phyloP scores from a whole-genome alignment of 1,140 invertebrate species.

The Apis cerana region DNA sequence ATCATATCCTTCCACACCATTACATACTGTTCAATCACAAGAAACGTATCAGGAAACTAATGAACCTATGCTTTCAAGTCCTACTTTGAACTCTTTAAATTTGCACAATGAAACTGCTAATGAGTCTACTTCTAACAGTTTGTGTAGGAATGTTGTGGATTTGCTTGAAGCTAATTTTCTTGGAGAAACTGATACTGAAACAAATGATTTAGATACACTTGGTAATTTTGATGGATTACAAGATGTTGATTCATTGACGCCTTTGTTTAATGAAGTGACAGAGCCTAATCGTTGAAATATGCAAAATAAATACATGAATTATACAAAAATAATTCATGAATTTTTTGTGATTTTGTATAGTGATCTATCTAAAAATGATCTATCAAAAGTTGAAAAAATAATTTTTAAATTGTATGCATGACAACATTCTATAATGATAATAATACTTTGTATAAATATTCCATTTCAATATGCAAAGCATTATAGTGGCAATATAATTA shows the following conservation, averaged over 20 bases:
- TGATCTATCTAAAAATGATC: conserved; percentile 48
- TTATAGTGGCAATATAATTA: conserved; percentile 20
- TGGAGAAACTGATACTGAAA: conserved; percentile 69
- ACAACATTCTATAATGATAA: conserved; percentile 14
- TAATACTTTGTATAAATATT: conserved; percentile 45
- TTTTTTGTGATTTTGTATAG: conserved; percentile 44
- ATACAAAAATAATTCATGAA: conserved; percentile 37
- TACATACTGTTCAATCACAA: conserved; percentile 69
- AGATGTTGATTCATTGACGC: conserved; percentile 77
- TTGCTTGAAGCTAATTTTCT: conserved; percentile 76
- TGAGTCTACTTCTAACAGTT: conserved; percentile 48
- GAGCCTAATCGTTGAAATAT: conserved; percentile 75
- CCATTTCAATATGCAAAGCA: conserved; percentile 30
- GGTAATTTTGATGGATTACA: conserved; percentile 79
- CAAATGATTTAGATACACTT: conserved; percentile 74
- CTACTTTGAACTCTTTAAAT: conserved; percentile 76
- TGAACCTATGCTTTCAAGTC: conserved; percentile 78
- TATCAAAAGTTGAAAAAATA: conserved; percentile 46
- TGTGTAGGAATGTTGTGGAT: conserved; percentile 74
- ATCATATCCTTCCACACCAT: conserved; percentile 79
- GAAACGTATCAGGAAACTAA: conserved; percentile 74
- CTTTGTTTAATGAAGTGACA: conserved; percentile 78
- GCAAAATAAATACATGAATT: neutral
- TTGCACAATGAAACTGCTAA: conserved; percentile 63
- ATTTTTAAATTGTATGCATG: conserved; percentile 36